Percentiles rank a stretch among this genome's conserved stretches.
Conservation (phyloP, 1,140 invertebrate genomes). For the Bradysia coprophila region DNA sequence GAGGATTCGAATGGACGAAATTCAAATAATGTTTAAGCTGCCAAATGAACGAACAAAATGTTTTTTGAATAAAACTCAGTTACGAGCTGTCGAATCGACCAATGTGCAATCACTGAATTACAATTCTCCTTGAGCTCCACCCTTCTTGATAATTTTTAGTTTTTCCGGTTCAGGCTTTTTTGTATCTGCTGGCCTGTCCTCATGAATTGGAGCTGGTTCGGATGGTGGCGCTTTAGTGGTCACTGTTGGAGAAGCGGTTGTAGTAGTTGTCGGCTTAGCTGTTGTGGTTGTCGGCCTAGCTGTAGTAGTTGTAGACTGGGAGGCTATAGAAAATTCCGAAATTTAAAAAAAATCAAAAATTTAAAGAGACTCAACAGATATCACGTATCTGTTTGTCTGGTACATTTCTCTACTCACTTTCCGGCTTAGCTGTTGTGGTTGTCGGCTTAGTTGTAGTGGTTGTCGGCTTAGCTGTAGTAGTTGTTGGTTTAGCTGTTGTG, state of each 20-base stretch:
- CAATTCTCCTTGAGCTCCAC: conserved; percentile 22
- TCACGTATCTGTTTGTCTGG: too few relatives aligned
- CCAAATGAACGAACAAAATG: too few relatives aligned
- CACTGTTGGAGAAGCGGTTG: conserved; percentile 2
- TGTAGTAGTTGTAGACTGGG: conserved; percentile 6
- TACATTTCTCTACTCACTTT: too few relatives aligned
- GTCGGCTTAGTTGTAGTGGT: conserved; percentile 2
- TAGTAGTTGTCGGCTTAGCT: conserved; percentile 3
- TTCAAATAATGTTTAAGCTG: too few relatives aligned
- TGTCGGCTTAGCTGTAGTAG: conserved; percentile 5
- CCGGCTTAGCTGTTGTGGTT: conserved; percentile 1
- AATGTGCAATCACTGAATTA: too few relatives aligned
- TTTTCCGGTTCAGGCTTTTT: conserved; percentile 28
- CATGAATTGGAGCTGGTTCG: conserved; percentile 28
- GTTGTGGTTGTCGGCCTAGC: conserved; percentile 4
- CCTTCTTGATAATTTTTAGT: conserved; percentile 35
- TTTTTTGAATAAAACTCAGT: too few relatives aligned
- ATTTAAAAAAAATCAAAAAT: too few relatives aligned
- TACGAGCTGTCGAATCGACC: too few relatives aligned
- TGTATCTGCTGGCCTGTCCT: conserved; percentile 31
- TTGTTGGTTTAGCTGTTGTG: conserved; percentile 5
- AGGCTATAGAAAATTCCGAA: too few relatives aligned
- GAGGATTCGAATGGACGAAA: too few relatives aligned
- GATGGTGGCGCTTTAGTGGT: conserved; percentile 9
- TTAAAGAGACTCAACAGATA: too few relatives aligned